These are phyloP conservation scores for Congeria kusceri DNA, from an alignment of 2,888 invertebrate genomes.

Conservation along the genomic window DNA sequence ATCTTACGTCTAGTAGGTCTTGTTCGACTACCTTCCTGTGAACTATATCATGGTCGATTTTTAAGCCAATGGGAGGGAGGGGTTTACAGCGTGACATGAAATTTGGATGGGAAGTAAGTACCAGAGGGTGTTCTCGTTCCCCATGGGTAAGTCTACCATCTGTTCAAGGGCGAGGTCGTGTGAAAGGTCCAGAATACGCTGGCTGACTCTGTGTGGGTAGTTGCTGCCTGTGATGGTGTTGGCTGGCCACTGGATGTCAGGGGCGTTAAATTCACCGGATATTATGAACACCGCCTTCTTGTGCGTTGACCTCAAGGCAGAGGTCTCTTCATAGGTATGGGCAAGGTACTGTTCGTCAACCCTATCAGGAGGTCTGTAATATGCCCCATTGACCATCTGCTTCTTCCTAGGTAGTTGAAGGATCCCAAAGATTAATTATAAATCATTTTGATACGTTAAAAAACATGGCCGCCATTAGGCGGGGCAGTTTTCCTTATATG, in stretches of 20 bases:
- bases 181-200: conserved; percentile 25
- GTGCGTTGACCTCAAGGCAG: neutral
- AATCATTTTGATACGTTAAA: too few relatives aligned
- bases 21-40: conserved; percentile 20
- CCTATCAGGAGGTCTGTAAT: conserved; percentile 35
- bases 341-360: conserved; percentile 18
- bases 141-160: conserved; percentile 41
- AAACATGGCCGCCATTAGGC: too few relatives aligned
- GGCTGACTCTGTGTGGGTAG: conserved; percentile 28
- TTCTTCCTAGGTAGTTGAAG: too few relatives aligned
- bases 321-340: conserved; percentile 8
- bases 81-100: conserved; percentile 43
- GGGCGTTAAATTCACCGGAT: conserved; percentile 29
- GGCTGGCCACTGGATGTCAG: conserved; percentile 32
- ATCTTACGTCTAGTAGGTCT: conserved; percentile 42
- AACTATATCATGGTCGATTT: conserved; percentile 52
- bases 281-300: conserved; percentile 5
- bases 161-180: conserved; percentile 35
- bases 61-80: conserved; percentile 33
- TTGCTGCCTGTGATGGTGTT: conserved; percentile 19
- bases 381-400: conserved; percentile 24
- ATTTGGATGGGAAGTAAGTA: conserved; percentile 45
- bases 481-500: too few relatives aligned
- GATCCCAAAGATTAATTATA: too few relatives aligned
- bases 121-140: conserved; percentile 44